phyloP scores from a whole-genome alignment of 2,888 invertebrate species.

The Lycophotia porphyrea region DNA sequence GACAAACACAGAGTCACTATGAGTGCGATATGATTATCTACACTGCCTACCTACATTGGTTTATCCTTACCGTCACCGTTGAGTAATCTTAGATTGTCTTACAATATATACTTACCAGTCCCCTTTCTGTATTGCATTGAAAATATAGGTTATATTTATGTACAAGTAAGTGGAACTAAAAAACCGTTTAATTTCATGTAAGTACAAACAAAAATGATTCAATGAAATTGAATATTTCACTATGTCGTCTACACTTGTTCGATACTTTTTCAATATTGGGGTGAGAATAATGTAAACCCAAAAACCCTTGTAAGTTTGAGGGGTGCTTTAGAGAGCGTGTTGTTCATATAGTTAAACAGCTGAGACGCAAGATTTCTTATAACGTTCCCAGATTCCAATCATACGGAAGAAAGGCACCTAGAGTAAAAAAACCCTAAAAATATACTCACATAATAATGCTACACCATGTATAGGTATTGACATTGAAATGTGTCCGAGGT shows the following conservation, averaged over 20 bases:
- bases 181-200: neutral
- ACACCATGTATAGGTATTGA: slow-evolving; percentile 14
- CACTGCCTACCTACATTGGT: neutral
- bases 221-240: slow-evolving; percentile 14
- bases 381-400: slow-evolving; percentile 5
- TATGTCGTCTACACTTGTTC: neutral
- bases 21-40: neutral
- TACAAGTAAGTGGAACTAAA: slow-evolving; percentile 1
- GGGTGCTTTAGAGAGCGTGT: slow-evolving; percentile 2
- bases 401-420: neutral
- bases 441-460: slow-evolving; percentile 24
- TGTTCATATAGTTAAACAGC: neutral
- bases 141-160: slow-evolving; percentile 8
- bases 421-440: slow-evolving; percentile 3
- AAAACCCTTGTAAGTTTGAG: neutral
- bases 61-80: slow-evolving; percentile 14
- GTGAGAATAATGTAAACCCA: neutral
- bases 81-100: slow-evolving; percentile 11
- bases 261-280: slow-evolving; percentile 16
- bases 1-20: too few species aligned
- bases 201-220: slow-evolving; percentile 1
- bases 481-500: slow-evolving; percentile 47
- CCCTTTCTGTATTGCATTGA: neutral
- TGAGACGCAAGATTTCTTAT: neutral
- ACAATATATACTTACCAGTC: neutral